Percentiles rank a stretch among this genome's conserved stretches.
phyloP scores from a whole-genome alignment of 2,797 vertebrate genomes.

The Phoxinus dragarum region DNA sequence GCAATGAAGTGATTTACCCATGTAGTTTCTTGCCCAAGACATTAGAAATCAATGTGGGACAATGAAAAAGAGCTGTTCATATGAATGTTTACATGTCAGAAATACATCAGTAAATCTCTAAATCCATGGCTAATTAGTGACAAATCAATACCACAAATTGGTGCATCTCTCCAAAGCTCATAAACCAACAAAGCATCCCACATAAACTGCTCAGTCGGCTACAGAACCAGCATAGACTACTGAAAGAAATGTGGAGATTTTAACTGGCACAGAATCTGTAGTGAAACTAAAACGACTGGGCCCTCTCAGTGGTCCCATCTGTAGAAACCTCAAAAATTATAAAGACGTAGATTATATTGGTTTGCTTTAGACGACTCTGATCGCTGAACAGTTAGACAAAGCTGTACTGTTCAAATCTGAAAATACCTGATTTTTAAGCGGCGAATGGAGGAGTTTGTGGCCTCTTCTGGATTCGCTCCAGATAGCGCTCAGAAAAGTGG shows the following conservation, averaged over 20 bases:
- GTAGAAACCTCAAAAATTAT: neutral
- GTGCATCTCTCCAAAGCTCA: constrained; percentile 48
- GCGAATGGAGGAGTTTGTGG: neutral
- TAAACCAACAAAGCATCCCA: constrained; percentile 42
- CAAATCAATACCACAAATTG: constrained; percentile 53
- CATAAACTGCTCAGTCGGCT: constrained; percentile 1
- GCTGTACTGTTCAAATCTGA: neutral
- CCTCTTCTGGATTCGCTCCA: constrained; percentile 26
- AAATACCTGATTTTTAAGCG: neutral
- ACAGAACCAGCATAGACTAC: neutral
- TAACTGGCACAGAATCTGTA: neutral
- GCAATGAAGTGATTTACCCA: neutral
- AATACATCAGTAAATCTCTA: constrained; percentile 53
- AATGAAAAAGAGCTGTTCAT: constrained; percentile 46
- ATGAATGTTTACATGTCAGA: constrained; percentile 52
- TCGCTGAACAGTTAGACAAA: neutral
- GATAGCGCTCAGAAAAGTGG: constrained; percentile 23
- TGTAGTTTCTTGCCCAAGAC: neutral
- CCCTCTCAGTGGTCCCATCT: neutral
- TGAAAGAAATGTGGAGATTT: constrained; percentile 13
- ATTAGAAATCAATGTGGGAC: constrained; percentile 56
- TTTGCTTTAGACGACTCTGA: neutral
- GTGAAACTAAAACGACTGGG: neutral
- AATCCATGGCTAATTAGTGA: constrained; percentile 59
- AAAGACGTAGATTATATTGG: neutral